Conservation (phyloP, 1,140 invertebrate genomes). For the Triops longicaudatus region DNA sequence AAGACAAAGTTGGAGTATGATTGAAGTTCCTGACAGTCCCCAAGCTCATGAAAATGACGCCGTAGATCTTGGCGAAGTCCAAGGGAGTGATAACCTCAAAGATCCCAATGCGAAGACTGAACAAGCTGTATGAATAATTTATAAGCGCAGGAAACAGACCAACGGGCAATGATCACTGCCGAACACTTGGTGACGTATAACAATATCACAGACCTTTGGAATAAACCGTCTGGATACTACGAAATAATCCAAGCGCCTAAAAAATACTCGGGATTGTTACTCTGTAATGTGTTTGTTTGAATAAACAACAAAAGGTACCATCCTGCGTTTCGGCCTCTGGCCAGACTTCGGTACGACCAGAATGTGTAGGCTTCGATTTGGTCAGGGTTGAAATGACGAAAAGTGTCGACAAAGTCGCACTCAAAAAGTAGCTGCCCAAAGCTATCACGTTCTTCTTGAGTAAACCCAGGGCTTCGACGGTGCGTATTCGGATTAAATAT, state of each 20-base stretch:
- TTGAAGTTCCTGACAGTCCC: not conserved
- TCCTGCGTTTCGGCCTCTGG: constrained; percentile 81
- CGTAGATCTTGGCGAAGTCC: not conserved
- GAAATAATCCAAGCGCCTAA: constrained; percentile 89
- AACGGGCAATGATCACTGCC: constrained; percentile 85
- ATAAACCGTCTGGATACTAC: constrained; percentile 71
- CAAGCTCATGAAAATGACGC: not conserved
- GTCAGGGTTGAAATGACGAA: constrained; percentile 78
- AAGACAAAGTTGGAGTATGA: constrained; percentile 57
- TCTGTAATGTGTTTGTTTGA: not conserved
- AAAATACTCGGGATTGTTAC: not conserved
- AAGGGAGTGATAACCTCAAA: not conserved
- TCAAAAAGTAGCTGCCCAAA: constrained; percentile 72
- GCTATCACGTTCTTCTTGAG: constrained; percentile 80
- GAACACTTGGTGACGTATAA: constrained; percentile 59
- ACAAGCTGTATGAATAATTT: not conserved
- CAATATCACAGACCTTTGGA: constrained; percentile 67
- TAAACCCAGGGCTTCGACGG: constrained; percentile 89
- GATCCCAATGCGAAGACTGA: not conserved
- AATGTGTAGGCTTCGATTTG: constrained; percentile 78
- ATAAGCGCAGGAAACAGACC: constrained; percentile 47
- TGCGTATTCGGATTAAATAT: constrained; percentile 90
- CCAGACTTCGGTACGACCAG: constrained; percentile 83
- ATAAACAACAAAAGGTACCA: constrained; percentile 53
- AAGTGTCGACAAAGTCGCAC: constrained; percentile 78